These are phyloP conservation scores for Prunella fulvescens DNA, from an alignment of 2,113 vertebrate genomes.

Conservation along the genomic window DNA sequence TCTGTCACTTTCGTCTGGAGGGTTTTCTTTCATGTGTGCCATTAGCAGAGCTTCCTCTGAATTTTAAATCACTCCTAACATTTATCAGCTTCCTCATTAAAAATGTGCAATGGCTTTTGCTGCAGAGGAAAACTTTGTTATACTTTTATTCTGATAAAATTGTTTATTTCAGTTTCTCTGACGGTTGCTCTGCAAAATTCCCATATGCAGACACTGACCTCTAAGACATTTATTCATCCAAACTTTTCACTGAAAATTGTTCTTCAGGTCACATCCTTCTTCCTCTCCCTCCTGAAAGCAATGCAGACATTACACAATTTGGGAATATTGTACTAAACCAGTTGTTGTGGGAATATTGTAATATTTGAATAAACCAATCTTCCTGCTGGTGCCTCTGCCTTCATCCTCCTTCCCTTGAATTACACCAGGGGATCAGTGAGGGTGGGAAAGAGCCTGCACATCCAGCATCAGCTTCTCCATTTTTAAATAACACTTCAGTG, in stretches of 20 bases:
- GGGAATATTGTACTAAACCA: background rate
- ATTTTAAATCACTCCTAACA: background rate
- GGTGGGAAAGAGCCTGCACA: background rate
- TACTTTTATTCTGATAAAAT: background rate
- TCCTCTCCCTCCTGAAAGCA: background rate
- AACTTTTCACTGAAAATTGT: background rate
- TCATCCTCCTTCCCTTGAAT: background rate
- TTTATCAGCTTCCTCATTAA: background rate
- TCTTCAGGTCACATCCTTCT: background rate
- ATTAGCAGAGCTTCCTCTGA: background rate
- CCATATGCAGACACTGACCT: background rate
- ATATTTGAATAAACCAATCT: background rate
- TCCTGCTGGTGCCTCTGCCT: background rate
- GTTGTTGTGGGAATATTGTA: background rate
- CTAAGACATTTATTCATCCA: background rate
- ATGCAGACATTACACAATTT: background rate
- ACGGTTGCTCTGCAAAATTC: background rate
- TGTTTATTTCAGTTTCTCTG: background rate
- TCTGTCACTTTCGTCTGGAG: background rate
- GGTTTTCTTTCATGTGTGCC: background rate
- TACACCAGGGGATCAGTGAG: background rate
- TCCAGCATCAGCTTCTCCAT: background rate
- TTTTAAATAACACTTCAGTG: background rate
- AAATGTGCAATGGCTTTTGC: background rate
- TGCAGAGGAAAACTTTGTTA: background rate